These are phyloP conservation scores for Cyaniris semiargus DNA, from an alignment of 2,888 invertebrate genomes.

Conservation along the genomic window DNA sequence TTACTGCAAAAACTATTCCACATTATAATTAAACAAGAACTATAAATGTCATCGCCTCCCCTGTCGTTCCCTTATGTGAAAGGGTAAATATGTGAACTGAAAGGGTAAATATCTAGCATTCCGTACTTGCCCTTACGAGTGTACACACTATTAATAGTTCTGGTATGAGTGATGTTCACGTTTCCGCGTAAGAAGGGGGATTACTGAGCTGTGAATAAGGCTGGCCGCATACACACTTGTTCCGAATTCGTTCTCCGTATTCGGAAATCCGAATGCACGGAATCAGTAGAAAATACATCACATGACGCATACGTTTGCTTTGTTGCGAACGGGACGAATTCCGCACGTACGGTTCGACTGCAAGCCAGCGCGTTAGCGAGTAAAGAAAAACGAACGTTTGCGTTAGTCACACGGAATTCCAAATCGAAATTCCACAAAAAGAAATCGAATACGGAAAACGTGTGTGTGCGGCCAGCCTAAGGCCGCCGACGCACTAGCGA, in stretches of 20 bases:
- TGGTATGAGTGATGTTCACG: slow-evolving; percentile 6
- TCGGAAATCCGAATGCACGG: too few relatives aligned
- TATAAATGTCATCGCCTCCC: slow-evolving; percentile 8
- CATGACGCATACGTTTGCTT: too few relatives aligned
- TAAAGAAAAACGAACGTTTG: too few relatives aligned
- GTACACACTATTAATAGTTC: slow-evolving; percentile 8
- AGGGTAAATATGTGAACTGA: slow-evolving; percentile 7
- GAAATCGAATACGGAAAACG: too few relatives aligned
- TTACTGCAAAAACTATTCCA: slow-evolving; percentile 5
- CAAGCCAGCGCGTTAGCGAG: too few relatives aligned
- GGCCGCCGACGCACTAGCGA: neutral
- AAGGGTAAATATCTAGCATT: slow-evolving; percentile 15
- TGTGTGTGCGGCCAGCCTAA: neutral
- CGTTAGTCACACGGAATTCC: too few relatives aligned
- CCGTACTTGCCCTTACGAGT: neutral
- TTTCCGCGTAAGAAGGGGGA: slow-evolving; percentile 4
- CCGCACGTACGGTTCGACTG: too few relatives aligned
- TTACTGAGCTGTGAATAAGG: neutral
- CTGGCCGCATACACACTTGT: neutral
- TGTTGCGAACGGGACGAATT: too few relatives aligned
- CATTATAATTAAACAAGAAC: neutral
- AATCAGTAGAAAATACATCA: too few relatives aligned
- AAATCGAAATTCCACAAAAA: too few relatives aligned
- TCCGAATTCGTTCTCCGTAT: too few relatives aligned
- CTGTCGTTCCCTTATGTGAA: slow-evolving; percentile 9